Conservation (phyloP, 2,888 invertebrate species). For the Leistus spinibarbis region DNA sequence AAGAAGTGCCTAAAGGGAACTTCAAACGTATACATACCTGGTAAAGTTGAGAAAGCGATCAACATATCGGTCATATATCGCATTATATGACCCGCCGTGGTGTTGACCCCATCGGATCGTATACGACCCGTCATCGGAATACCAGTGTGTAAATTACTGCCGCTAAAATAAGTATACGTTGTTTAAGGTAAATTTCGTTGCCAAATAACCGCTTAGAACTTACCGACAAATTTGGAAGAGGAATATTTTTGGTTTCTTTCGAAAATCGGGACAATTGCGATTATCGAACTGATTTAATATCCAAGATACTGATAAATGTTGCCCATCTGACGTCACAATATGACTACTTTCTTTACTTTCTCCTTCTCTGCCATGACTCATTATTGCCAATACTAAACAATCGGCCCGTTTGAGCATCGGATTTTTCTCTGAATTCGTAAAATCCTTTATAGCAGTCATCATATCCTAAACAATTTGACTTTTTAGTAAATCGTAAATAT, state of each 20-base stretch:
- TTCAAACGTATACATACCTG: slow-evolving; percentile 55
- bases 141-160: slow-evolving; percentile 47
- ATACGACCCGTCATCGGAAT: slow-evolving; percentile 43
- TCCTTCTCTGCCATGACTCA: slow-evolving; percentile 68
- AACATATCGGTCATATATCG: slow-evolving; percentile 64
- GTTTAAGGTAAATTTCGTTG: neutral
- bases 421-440: slow-evolving; percentile 53
- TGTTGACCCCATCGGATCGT: slow-evolving; percentile 46
- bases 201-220: slow-evolving; percentile 40
- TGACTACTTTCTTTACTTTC: slow-evolving; percentile 60
- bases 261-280: slow-evolving; percentile 60
- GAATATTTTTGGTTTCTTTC: slow-evolving; percentile 72
- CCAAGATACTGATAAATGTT: slow-evolving; percentile 58
- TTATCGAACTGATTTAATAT: slow-evolving; percentile 68
- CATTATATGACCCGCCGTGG: slow-evolving; percentile 45
- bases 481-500: neutral
- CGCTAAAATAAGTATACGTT: slow-evolving; percentile 44
- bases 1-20: neutral
- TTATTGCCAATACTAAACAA: slow-evolving; percentile 68
- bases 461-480: slow-evolving; percentile 51
- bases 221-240: slow-evolving; percentile 75
- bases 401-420: slow-evolving; percentile 59
- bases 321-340: slow-evolving; percentile 66
- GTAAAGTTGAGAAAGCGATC: slow-evolving; percentile 69
- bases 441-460: slow-evolving; percentile 54